Evolutionary conservation across 92 coral and sea anemone genomes (phyloP), one percentile per base, ranked within the genome.

Genomic region (Porites cylindrica): DNA sequence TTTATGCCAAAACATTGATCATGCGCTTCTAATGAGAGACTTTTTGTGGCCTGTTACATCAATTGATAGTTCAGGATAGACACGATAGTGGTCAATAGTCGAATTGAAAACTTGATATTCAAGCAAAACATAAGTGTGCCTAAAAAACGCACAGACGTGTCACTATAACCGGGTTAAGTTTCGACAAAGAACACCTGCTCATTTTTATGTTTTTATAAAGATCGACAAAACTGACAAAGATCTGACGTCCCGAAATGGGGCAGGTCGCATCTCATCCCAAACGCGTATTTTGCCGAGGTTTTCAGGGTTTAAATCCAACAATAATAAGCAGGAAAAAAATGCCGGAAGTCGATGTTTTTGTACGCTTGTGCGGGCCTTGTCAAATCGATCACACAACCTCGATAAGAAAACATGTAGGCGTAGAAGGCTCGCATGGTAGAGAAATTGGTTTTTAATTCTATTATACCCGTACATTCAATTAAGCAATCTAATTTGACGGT

Each of bases 131-230:
- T 21, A 82, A 38, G 69, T 18, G 78, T 73, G 50, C 50, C 75
- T 65, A 38, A 51, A 72, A 43, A 59, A 72, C 72, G 72, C 79
- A 1, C 79, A n/a, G 43, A 72, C 72, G 24, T 83, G 87, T 83
- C 87, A 83, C 62, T 69, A 50, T 63, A 50, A 59, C 72, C 8
- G 76, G 61, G 24, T 83, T 73, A 51, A 73, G 63, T 83, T 83
- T 83, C 87, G 87, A 84, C 79, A 67, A 84, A 80, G 82, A 75
- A 84, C 92, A 88, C 91, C 79, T 86, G 60, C 76, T 26, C 10
- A 12, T 23, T 70, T 69, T 32, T 18, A 72, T 66, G 87, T 91
- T 91, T 82, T 79, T 75, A 17, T 91, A 88, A 38, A 91, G 94
- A 91, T 88, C 64, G 32, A 16, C 17, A 54, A 43, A 10, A 59